phyloP scores from a whole-genome alignment of 2,888 invertebrate genomes.

The Phyllotreta cruciferae region DNA sequence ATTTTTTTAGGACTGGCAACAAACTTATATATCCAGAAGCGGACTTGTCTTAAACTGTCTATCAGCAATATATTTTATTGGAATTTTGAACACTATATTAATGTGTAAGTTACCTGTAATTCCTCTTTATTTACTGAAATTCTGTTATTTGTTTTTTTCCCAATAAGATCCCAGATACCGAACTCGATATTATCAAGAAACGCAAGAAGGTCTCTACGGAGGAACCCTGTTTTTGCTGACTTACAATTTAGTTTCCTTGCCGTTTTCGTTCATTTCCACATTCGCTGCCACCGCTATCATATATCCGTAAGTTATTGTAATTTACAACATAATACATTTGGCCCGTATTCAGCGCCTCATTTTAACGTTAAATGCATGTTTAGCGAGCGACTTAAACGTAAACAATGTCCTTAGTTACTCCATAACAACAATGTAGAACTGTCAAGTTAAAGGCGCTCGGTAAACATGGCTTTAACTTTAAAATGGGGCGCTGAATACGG shows the following conservation, averaged over 20 bases:
- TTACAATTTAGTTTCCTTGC: slow-evolving; percentile 81
- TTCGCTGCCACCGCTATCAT: slow-evolving; percentile 75
- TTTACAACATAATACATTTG: slow-evolving; percentile 11
- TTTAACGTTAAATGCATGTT: too few species aligned
- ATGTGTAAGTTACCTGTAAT: slow-evolving; percentile 67
- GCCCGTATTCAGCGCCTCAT: too few species aligned
- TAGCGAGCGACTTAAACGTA: too few species aligned
- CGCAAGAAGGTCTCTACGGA: slow-evolving; percentile 86
- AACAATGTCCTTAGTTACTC: too few species aligned
- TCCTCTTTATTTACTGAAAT: background rate
- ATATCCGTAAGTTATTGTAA: slow-evolving; percentile 69
- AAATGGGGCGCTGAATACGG: too few species aligned
- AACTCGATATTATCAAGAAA: slow-evolving; percentile 92
- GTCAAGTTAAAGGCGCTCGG: too few species aligned
- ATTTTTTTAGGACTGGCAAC: slow-evolving; percentile 66
- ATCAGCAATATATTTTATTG: slow-evolving; percentile 72
- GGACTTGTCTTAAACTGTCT: slow-evolving; percentile 75
- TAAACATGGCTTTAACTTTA: too few species aligned
- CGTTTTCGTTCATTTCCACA: slow-evolving; percentile 80
- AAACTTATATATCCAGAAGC: slow-evolving; percentile 73
- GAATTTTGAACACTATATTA: slow-evolving; percentile 72
- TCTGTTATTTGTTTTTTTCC: slow-evolving; percentile 15
- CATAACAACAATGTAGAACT: too few species aligned
- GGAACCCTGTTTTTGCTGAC: slow-evolving; percentile 84
- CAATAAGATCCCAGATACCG: slow-evolving; percentile 79